phyloP scores from a whole-genome alignment of 2,888 invertebrate genomes.

The Cinara cedri region DNA sequence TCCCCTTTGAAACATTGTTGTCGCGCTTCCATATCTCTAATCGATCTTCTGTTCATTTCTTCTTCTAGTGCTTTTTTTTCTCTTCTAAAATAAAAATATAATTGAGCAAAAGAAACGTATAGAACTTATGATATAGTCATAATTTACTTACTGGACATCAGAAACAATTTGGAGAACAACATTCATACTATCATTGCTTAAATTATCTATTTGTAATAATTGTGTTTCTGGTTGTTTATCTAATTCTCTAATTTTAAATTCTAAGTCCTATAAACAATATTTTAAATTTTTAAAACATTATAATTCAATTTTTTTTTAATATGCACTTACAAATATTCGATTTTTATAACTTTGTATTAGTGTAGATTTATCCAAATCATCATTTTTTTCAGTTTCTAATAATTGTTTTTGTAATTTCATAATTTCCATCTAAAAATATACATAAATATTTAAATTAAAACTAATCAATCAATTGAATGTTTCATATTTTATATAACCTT shows the following conservation, averaged over 20 bases:
- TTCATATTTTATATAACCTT: slow-evolving; percentile 35
- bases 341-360: slow-evolving; percentile 51
- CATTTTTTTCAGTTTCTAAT: slow-evolving; percentile 42
- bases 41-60: slow-evolving; percentile 44
- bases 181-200: slow-evolving; percentile 54
- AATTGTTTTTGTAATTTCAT: slow-evolving; percentile 49
- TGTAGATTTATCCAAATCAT: slow-evolving; percentile 44
- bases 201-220: slow-evolving; percentile 56
- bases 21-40: slow-evolving; percentile 48
- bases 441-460: too few species aligned
- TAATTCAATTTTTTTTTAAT: neutral
- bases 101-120: neutral
- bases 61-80: slow-evolving; percentile 37
- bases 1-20: slow-evolving; percentile 48
- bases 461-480: too few species aligned
- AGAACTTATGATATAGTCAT: neutral
- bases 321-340: slow-evolving; percentile 31
- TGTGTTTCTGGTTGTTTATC: slow-evolving; percentile 58
- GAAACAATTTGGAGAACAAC: slow-evolving; percentile 51
- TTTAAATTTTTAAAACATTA: neutral
- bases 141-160: slow-evolving; percentile 35
- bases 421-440: slow-evolving; percentile 40
- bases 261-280: slow-evolving; percentile 50
- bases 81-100: slow-evolving; percentile 1
- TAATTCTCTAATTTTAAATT: slow-evolving; percentile 42